Conservation (phyloP, 2,113 vertebrate genomes). For the Apodemus sylvaticus region DNA sequence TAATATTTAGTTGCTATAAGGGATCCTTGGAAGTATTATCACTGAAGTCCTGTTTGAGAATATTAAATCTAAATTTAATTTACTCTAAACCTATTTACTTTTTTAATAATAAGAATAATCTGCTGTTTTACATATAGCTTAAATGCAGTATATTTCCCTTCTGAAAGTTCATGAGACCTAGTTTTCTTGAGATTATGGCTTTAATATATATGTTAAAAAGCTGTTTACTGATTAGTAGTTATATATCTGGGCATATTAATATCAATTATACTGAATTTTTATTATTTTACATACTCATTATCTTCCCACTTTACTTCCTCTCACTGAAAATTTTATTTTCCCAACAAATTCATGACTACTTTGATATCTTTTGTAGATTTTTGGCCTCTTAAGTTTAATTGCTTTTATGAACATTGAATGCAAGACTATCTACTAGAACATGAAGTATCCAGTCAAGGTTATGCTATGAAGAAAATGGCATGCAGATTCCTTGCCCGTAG, state of each 20-base stretch:
- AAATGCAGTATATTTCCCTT: not conserved
- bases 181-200: not conserved
- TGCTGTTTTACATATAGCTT: not conserved
- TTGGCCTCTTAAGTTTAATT: not conserved
- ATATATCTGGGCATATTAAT: not conserved
- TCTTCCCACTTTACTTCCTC: not conserved
- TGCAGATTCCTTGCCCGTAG: not conserved
- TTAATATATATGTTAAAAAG: not conserved
- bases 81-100: not conserved
- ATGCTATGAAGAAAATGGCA: not conserved
- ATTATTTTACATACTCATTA: not conserved
- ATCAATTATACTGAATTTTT: not conserved
- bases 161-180: not conserved
- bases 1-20: not conserved
- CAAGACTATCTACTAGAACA: no score
- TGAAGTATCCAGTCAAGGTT: not conserved
- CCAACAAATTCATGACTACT: not conserved
- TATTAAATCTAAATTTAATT: not conserved
- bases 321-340: not conserved
- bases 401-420: not conserved
- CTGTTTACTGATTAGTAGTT: not conserved
- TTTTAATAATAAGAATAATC: not conserved
- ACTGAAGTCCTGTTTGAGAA: not conserved
- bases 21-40: not conserved
- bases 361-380: not conserved